Percentiles rank a stretch among this genome's conserved stretches.
Conservation (phyloP, 2,888 invertebrate genomes). For the Eupithecia pulchellata region DNA sequence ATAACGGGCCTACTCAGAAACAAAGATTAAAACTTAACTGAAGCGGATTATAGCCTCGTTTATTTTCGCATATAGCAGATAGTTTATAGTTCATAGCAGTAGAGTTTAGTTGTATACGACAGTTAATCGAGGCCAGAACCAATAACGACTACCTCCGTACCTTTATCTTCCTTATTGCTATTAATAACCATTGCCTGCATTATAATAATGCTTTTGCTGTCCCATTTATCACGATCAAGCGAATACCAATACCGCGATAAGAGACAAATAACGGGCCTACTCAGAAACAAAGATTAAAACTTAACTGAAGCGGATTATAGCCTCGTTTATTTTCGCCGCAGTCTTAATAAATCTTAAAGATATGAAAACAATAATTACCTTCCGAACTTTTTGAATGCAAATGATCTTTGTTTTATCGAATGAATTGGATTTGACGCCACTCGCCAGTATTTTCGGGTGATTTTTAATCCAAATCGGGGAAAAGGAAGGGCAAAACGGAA, state of each 20-base stretch:
- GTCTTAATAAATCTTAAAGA: conserved; percentile 26
- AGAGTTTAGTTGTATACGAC: background rate
- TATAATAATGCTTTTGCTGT: conserved; percentile 28
- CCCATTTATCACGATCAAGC: conserved; percentile 31
- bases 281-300: conserved; percentile 38
- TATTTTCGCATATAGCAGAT: no score
- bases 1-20: no score
- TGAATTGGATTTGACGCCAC: background rate
- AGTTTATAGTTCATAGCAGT: no score
- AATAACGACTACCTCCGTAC: conserved; percentile 7
- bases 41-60: no score
- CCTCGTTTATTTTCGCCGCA: conserved; percentile 26
- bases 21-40: no score
- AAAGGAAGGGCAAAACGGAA: background rate
- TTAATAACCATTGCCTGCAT: conserved; percentile 33
- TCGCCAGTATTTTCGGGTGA: background rate
- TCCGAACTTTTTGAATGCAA: conserved; percentile 12
- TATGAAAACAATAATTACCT: conserved; percentile 29
- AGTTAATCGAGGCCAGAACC: conserved; percentile 6
- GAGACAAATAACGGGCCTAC: conserved; percentile 33
- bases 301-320: conserved; percentile 26
- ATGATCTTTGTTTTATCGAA: background rate
- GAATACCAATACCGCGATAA: conserved; percentile 30
- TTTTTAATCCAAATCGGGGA: background rate
- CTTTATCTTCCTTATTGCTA: conserved; percentile 31